phyloP scores from a whole-genome alignment of 2,797 vertebrate species.

The Emydoidea blandingii region DNA sequence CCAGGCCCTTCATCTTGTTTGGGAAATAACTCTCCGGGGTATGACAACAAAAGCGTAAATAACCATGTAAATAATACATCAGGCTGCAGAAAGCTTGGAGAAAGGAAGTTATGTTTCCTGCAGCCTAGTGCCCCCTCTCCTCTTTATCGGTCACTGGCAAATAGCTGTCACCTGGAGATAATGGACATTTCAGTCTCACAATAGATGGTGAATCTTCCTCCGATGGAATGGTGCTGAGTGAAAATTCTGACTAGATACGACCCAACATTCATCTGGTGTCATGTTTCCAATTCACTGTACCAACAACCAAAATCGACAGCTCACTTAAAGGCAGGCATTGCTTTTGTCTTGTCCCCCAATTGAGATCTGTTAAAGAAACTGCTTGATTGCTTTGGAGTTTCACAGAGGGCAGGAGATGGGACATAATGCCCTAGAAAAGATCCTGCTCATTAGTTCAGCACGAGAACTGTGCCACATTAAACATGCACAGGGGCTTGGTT shows the following conservation, averaged over 20 bases:
- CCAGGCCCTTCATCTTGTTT: background rate
- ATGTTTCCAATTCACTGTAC: accelerated
- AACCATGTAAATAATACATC: background rate
- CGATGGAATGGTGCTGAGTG: accelerated
- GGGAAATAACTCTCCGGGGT: background rate
- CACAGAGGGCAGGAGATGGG: background rate
- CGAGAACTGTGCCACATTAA: background rate
- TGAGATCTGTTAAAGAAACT: background rate
- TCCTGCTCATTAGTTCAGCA: background rate
- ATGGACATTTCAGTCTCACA: accelerated
- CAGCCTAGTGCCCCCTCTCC: background rate
- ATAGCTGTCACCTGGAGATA: accelerated
- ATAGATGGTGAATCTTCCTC: accelerated
- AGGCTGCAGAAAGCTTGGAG: background rate
- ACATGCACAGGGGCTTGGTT: background rate
- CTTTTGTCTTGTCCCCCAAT: background rate
- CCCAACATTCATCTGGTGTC: background rate
- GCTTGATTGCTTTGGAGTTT: background rate
- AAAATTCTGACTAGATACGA: background rate
- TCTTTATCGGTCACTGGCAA: accelerated
- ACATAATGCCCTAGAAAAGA: background rate
- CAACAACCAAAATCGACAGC: background rate
- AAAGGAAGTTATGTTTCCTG: accelerated
- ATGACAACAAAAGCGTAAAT: constrained; percentile 40
- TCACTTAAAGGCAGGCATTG: background rate